A percentile compares a stretch with the other conserved stretches of the same genome.
Conservation (phyloP, 2,797 vertebrate genomes). For the Austrolebias charrua region DNA sequence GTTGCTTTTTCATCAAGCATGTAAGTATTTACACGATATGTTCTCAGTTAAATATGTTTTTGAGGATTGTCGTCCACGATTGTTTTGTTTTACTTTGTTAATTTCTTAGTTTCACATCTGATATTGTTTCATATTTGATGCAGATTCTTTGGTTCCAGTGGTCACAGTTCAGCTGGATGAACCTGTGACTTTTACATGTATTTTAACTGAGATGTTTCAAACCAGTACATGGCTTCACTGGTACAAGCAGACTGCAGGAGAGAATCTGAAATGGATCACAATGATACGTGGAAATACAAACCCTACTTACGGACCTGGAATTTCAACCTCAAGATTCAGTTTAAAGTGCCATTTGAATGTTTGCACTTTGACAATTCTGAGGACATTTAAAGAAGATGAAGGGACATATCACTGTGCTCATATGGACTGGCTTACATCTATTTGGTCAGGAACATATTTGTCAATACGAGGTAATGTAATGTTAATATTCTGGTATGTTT, state of each 20-base stretch:
- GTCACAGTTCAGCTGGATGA: constrained; percentile 19
- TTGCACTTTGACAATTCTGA: constrained; percentile 17
- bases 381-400: constrained; percentile 16
- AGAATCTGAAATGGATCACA: neutral
- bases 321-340: neutral
- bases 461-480: constrained; percentile 21
- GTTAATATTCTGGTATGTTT: no score
- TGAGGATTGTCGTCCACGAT: no score
- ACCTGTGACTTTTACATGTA: constrained; percentile 21
- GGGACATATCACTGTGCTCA: constrained; percentile 37
- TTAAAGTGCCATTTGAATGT: accelerated
- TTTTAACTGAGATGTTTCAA: accelerated
- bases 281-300: accelerated
- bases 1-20: neutral
- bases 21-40: constrained; percentile 1
- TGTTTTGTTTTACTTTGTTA: neutral
- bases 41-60: no score
- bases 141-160: constrained; percentile 17
- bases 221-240: neutral
- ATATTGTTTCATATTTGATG: neutral
- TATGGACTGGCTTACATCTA: accelerated
- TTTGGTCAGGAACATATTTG: constrained; percentile 12
- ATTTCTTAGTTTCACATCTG: neutral
- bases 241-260: constrained; percentile 31
- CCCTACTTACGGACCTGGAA: neutral